Conservation (phyloP, 1,140 invertebrate genomes). For the Drosophila dunni region DNA sequence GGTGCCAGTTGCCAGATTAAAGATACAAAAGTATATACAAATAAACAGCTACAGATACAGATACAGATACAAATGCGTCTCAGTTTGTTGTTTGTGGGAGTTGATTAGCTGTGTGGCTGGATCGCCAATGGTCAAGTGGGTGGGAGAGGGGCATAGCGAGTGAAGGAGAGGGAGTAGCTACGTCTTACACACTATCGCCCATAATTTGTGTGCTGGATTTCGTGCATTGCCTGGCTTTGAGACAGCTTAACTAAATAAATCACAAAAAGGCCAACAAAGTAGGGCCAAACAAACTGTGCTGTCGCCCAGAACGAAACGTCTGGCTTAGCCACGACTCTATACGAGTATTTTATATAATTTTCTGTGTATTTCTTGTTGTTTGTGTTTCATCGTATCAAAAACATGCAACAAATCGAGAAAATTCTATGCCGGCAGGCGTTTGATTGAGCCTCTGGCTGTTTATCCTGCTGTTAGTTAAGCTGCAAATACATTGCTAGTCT, state of each 20-base stretch:
- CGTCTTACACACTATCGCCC: conserved; percentile 41
- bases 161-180: not conserved
- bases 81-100: conserved; percentile 39
- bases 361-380: not conserved
- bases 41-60: not conserved
- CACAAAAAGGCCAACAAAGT: conserved; percentile 57
- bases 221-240: conserved; percentile 65
- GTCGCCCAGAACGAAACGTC: not conserved
- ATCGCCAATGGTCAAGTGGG: conserved; percentile 12
- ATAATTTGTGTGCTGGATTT: conserved; percentile 75
- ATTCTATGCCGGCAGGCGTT: conserved; percentile 48
- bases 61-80: not conserved
- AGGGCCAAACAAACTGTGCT: conserved; percentile 47
- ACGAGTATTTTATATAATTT: conserved; percentile 38
- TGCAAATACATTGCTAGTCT: conserved; percentile 59
- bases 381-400: conserved; percentile 14
- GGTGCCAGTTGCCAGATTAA: not conserved
- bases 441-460: conserved; percentile 70
- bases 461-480: conserved; percentile 79
- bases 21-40: not conserved
- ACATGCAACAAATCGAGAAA: conserved; percentile 67
- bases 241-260: conserved; percentile 80
- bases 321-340: conserved; percentile 33
- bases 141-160: no score
- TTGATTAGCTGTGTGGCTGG: conserved; percentile 25